phyloP scores from a whole-genome alignment of 2,113 vertebrate species.

The Petrocephalus zakoni region DNA sequence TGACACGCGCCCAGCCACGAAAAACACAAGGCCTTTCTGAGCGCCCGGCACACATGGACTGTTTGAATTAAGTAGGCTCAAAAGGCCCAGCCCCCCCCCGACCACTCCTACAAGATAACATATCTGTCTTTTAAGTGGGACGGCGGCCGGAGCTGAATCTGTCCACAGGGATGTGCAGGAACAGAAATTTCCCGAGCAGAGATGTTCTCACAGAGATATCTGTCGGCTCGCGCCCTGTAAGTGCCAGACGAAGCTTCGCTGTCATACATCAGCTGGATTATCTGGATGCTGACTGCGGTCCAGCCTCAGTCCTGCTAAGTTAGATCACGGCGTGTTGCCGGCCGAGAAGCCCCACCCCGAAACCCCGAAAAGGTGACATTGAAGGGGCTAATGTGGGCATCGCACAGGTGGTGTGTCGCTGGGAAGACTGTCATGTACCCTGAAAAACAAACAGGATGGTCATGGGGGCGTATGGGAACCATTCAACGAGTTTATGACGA shows the following conservation, averaged over 20 bases:
- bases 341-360: not conserved
- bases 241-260: conserved; percentile 18
- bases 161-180: not conserved
- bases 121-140: conserved; percentile 7
- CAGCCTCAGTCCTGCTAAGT: too few species aligned
- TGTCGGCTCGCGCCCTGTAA: conserved; percentile 15
- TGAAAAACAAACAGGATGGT: too few species aligned
- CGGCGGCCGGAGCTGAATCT: not conserved
- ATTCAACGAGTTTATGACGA: not conserved
- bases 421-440: not conserved
- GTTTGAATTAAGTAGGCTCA: not conserved
- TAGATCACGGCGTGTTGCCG: not conserved
- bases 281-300: not conserved
- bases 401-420: not conserved
- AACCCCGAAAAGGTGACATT: not conserved
- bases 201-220: not conserved
- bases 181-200: not conserved
- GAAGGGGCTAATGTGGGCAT: not conserved
- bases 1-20: not conserved
- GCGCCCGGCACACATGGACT: not conserved
- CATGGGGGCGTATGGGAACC: too few species aligned
- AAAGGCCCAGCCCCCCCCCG: not conserved
- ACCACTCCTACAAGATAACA: not conserved
- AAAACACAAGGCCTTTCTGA: not conserved
- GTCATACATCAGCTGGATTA: not conserved